phyloP scores from a whole-genome alignment of 1,140 invertebrate species.

The Tetragnatha versicolor region DNA sequence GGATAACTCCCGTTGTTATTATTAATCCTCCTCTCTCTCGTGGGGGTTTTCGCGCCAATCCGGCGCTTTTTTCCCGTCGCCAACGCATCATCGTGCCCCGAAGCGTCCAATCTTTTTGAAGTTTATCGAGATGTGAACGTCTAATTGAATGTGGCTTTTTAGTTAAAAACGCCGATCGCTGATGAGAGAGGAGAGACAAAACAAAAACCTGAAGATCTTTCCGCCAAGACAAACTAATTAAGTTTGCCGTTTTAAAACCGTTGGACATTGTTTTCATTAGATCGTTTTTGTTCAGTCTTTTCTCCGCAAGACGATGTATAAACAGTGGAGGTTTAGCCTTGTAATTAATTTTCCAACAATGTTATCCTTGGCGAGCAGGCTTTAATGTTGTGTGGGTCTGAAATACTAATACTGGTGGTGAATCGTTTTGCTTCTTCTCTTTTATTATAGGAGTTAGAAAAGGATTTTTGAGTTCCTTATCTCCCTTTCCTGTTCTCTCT shows the following conservation, averaged over 20 bases:
- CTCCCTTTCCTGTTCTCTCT: no score
- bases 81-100: neutral
- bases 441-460: no score
- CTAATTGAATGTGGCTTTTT: constrained; percentile 17
- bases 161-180: neutral
- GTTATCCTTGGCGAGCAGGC: neutral
- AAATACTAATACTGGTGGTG: no score
- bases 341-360: constrained; percentile 23
- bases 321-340: neutral
- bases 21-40: neutral
- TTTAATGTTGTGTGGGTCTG: no score
- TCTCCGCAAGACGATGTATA: constrained; percentile 16
- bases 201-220: neutral
- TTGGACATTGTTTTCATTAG: neutral
- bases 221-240: constrained; percentile 25
- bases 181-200: neutral
- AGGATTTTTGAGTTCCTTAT: no score
- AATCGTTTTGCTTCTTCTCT: no score
- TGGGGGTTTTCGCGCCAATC: neutral
- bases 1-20: neutral
- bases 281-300: no score
- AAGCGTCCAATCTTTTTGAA: neutral
- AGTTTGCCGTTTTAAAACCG: constrained; percentile 5
- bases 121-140: neutral
- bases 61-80: neutral